Base-by-base conservation (phyloP, 2,797 vertebrate genomes). In the Monodelphis domestica region DNA sequence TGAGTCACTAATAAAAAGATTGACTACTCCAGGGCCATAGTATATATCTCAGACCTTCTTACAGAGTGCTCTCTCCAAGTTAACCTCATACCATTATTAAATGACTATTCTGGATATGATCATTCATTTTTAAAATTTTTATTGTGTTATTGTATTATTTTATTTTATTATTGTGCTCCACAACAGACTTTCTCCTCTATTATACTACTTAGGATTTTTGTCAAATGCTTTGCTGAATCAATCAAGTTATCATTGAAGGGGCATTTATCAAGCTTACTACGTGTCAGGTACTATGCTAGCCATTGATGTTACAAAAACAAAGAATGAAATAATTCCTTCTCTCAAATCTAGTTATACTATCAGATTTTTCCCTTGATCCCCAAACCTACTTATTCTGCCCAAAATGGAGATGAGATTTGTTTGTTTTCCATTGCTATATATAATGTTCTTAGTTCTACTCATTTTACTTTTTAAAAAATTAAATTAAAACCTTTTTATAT, bases 281-380 rank as follows among this genome's bases (percentile, higher is more conserved):
- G 63, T 91, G 54, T 91, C 78, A 92, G 89, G 33, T 17, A 87
- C 12, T 89, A 15, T 53, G 92, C 33, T 95, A 70, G 52, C 17
- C 63, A 52, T 33, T 59, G 38, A 87, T 89, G n/a, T 70, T 59
- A 91, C 17, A 78, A 45, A 70, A 87, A 2, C 0, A 51, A n/a
- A 24, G 38, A 92, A 92, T 38, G 30, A 87, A 87, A 63, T 7
- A 93, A 56, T 94, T 15, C n/a, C 21, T 78, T 10, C 38, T 78
- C 6, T 78, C 70, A 45, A 26, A 78, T 78, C 14, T 45, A 26
- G 21, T 78, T n/a, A 17, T n/a, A 2, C 33, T 63, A 14, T 63
- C 14, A 14, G 45, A 45, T 21, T 63, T 63, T n/a, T n/a, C 30
- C 5, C 33, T 63, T 63, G 33, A 63, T 63, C n/a, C 63, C 59